A percentile compares a stretch with the other conserved stretches of the same genome.
phyloP scores from a whole-genome alignment of 2,797 vertebrate species.

The Moxostoma hubbsi region DNA sequence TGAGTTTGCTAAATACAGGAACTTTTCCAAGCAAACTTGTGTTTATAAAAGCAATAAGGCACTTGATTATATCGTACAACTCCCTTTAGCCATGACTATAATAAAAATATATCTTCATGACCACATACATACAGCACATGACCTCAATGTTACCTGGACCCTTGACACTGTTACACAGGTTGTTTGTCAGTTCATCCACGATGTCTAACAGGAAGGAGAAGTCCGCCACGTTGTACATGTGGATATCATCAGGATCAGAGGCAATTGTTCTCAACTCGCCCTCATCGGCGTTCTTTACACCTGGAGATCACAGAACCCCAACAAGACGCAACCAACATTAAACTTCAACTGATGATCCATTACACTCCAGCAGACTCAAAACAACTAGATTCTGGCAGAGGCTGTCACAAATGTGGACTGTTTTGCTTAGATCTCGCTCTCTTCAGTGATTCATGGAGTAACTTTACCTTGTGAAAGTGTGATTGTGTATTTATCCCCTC shows the following conservation, averaged over 20 bases:
- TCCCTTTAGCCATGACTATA: too few relatives aligned
- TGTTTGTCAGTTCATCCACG: conserved; percentile 87
- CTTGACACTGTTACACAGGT: conserved; percentile 97
- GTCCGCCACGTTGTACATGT: conserved; percentile 95
- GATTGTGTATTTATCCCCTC: too few relatives aligned
- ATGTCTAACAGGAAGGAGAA: conserved; percentile 92
- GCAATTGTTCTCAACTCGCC: conserved; percentile 93
- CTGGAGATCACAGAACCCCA: conserved; percentile 66
- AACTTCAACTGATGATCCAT: neutral
- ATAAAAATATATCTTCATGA: too few relatives aligned
- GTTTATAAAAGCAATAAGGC: too few relatives aligned
- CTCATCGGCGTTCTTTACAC: conserved; percentile 98
- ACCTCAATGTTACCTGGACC: conserved; percentile 82
- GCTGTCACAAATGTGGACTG: too few relatives aligned
- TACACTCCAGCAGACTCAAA: neutral
- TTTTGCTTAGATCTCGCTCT: too few relatives aligned
- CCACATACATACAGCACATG: neutral
- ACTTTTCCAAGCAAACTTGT: too few relatives aligned
- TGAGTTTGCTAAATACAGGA: too few relatives aligned
- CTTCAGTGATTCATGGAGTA: too few relatives aligned
- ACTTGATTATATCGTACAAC: too few relatives aligned
- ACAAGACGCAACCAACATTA: neutral
- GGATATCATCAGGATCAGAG: conserved; percentile 88
- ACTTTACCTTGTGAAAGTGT: too few relatives aligned
- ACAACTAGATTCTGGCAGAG: too few relatives aligned